Evolutionary conservation across 2,113 vertebrate genomes (phyloP), one percentile per base, ranked within the genome.

Genomic region (Nansenia antarctica): DNA sequence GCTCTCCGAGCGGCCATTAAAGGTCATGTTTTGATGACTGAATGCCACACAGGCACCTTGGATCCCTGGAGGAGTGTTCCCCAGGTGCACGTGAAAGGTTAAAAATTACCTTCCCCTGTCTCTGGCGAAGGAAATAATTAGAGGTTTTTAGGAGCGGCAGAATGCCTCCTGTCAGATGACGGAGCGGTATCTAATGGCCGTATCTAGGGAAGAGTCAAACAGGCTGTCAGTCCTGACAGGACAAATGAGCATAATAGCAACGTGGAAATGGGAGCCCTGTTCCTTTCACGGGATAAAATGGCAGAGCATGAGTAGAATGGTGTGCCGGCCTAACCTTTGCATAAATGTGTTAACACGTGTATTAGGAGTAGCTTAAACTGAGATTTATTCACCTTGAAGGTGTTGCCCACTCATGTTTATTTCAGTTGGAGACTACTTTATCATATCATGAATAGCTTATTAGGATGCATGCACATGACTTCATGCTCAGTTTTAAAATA

Each of bases 31-130:
- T 98, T 98, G 96, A 98, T 94, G 94, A 96, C 94, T 96, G 95
- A 97, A 96, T 97, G 96, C 94, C 96, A 97, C 95, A 94, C 95
- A 94, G 94, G 95, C 96, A 99, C 97, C 97, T 99, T 97, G 93
- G 94, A 93, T 95, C 96, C 95, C 95, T 88, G 85, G 96, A 95
- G 96, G 94, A 94, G 95, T 93, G 93, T 93, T 98, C 96, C 98
- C 98, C 96, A 99, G 97, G 96, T 98, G 97, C 95, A 95, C 92
- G 95, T 95, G 94, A 98, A 99, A 99, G 97, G 98, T 98, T 98
- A 98, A 96, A 98, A 98, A 99, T 98, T 98, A 99, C 97, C 96
- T 98, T 96, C 94, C 94, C 94, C 94, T 84, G 95, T 96, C 93
- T 95, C 93, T 93, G 94, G 79, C 87, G 92, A 95, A 95, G 96